phyloP scores from a whole-genome alignment of 2,113 vertebrate species.

The Agapornis roseicollis region DNA sequence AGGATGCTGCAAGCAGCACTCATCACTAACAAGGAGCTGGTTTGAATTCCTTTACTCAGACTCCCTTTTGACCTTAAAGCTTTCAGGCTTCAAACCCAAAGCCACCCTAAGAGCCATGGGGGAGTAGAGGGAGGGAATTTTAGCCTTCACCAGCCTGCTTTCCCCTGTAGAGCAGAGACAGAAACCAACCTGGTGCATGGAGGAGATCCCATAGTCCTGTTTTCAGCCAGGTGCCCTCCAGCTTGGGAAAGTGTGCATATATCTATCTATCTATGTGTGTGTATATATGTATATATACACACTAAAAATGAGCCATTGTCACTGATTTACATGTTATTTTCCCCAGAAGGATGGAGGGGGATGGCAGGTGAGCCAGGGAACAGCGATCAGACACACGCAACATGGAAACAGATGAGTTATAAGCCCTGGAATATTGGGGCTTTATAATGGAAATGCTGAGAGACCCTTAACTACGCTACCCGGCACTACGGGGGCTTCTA shows the following conservation, averaged over 20 bases:
- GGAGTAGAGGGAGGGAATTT: rapidly evolving
- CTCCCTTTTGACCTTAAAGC: neutral
- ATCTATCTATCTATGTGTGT: neutral
- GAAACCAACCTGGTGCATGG: rapidly evolving
- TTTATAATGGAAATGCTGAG: slow-evolving; percentile 24
- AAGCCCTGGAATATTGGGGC: slow-evolving; percentile 7
- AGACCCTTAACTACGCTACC: slow-evolving; percentile 49
- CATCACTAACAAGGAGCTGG: neutral
- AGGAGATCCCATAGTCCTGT: neutral
- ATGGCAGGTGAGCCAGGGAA: neutral
- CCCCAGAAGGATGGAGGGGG: neutral
- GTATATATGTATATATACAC: rapidly evolving
- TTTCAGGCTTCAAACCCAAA: neutral
- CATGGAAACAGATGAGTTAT: neutral
- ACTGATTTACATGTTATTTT: neutral
- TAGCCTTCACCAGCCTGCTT: rapidly evolving
- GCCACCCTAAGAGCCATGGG: neutral
- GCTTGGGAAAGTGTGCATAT: neutral
- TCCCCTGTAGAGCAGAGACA: rapidly evolving
- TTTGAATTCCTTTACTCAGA: neutral
- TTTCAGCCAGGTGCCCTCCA: neutral
- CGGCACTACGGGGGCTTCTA: slow-evolving; percentile 34
- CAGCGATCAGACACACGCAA: neutral
- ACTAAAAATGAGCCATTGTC: rapidly evolving
- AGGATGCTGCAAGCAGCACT: neutral